Base-by-base conservation (phyloP, 2,888 invertebrate genomes). In the Mamestra brassicae region DNA sequence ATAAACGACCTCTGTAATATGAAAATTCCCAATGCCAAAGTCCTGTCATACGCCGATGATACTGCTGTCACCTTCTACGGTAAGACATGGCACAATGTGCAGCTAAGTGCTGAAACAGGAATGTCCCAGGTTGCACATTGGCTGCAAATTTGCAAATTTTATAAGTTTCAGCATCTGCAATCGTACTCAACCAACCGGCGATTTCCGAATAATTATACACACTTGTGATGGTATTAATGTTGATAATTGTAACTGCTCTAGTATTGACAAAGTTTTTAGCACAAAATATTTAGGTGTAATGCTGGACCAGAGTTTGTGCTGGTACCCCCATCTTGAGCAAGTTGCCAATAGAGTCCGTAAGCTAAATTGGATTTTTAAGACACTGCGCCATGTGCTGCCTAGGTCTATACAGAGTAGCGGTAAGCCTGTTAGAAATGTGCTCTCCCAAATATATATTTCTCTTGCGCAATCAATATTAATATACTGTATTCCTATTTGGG, bases 401-500 rank as follows among this genome's bases (percentile, higher is more conserved):
- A 55, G 26, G 50, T 8, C 54, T 15, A 11, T 11, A 4, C 26
- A 57, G 45, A 45, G 57, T 34, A 34, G 36, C 36, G n/a, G 17
- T 36, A 36, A 64, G n/a, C 11, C 52, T 36, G 36, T 6, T 4
- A 4, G 52, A 64, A 52, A 52, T 64, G 4, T 52, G 11, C 52
- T 52, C 34, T 50, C 50, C 5, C 36, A 64, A 52, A 42, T 55
- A 42, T 66, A 66, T 26, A 5, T 66, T 17, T 38, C 55, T 26
- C 66, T 66, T n/a, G 66, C 42, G 26, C 66, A 55, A 42, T 66
- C 66, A 26, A 42, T 26, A 26, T 15, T 55, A 11, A 26, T 26
- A 11, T 66, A 66, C 42, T 66, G 42, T 42, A 66, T 66, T 10
- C 66, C 54, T 66, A 6, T 66, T 42, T 66, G 65, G 65, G 65